phyloP scores from a whole-genome alignment of 2,888 invertebrate genomes.

The Geotrupes spiniger region DNA sequence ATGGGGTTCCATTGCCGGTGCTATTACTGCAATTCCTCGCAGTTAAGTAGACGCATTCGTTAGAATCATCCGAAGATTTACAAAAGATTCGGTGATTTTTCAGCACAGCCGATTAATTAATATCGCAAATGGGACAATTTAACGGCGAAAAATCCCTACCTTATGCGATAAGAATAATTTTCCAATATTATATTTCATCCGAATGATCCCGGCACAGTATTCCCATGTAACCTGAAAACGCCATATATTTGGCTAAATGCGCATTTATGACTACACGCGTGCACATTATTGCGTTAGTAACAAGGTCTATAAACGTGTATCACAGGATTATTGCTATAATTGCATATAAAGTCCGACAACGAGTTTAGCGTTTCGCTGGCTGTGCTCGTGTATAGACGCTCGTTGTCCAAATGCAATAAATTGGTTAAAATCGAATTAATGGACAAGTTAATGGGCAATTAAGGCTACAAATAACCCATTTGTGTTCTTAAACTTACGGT shows the following conservation, averaged over 20 bases:
- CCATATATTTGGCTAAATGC: conserved; percentile 40
- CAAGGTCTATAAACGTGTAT: conserved; percentile 41
- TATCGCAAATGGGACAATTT: conserved; percentile 31
- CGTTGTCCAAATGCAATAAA: not conserved
- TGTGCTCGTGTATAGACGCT: conserved; percentile 2
- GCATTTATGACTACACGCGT: conserved; percentile 37
- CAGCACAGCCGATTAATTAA: conserved; percentile 26
- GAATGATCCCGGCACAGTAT: conserved; percentile 27
- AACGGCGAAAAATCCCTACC: conserved; percentile 25
- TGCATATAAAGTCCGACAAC: conserved; percentile 27
- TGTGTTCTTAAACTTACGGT: no score
- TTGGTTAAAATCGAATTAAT: no score
- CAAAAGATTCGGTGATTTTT: conserved; percentile 16
- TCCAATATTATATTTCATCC: conserved; percentile 35
- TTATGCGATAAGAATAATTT: conserved; percentile 34
- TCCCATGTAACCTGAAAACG: conserved; percentile 32
- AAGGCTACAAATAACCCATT: no score
- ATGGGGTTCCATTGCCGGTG: no score
- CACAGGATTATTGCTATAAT: conserved; percentile 40
- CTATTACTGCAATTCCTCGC: conserved; percentile 16
- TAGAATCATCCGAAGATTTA: conserved; percentile 24
- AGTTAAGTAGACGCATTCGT: conserved; percentile 24
- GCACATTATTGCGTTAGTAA: conserved; percentile 42
- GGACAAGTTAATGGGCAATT: no score
- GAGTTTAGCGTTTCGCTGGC: conserved; percentile 17